Evolutionary conservation across 2,888 invertebrate species (phyloP), one percentile per base, ranked within the genome.

Genomic region (Hydrotaea diabolus): DNA sequence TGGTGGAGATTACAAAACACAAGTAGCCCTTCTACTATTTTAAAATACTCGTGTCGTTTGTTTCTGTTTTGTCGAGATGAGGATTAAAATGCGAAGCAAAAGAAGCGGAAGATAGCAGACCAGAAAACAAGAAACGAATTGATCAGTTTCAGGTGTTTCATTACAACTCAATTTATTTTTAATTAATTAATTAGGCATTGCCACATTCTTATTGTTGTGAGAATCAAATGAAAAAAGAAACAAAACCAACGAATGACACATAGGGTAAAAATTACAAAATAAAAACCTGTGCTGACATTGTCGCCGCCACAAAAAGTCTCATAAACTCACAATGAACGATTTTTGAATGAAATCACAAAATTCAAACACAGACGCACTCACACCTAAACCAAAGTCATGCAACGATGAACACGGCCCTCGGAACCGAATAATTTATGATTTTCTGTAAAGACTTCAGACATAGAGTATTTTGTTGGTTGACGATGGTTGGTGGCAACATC

Each of bases 331-430:
- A 82, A 36, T 78, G 75, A 59, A 64, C 9, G 66, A 36, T 19
- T 39, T 8, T 11, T 11, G 13, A 39, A 8, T 39, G 11, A 39
- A 39, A 39, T 13, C 39, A 23, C 59, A 39, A 74, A 55, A 57
- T n/a, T n/a, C n/a, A 11, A n/a, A 59, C 15, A 13, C 11, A 43
- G 23, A 59, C 31, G 13, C 69, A 15, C n/a, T 43, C 39, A 8
- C 57, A 4, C 31, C 31, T n/a, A 71, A 80, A 49, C 49, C 36
- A 77, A 19, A 39, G 76, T 85, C 82, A 85, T 71, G 82, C 69
- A 49, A 69, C 79, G 74, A 21, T 82, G 82, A 80, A 62, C 59
- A 64, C 53, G 73, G 55, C 69, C 66, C 46, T 43, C 57, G 19
- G 21, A 5, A 15, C 13, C 15, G 5, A 11, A 17, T 31, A 36